Conservation (phyloP, 2,888 invertebrate genomes). For the Nephrotoma flavescens region DNA sequence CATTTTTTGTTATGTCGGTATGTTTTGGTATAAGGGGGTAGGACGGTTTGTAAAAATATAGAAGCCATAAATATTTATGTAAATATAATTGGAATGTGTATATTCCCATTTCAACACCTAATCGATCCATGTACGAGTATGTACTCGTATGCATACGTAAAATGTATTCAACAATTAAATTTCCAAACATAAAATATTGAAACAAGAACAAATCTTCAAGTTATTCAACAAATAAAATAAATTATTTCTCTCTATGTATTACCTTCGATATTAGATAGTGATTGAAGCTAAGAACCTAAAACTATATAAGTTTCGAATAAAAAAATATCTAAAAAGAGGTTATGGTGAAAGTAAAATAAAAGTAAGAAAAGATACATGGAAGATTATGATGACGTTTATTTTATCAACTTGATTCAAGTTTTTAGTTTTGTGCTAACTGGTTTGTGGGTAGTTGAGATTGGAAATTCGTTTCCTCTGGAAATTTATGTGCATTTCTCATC, state of each 20-base stretch:
- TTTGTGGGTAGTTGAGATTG: neutral
- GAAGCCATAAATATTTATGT: too few relatives aligned
- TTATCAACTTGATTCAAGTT: neutral
- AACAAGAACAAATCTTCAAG: neutral
- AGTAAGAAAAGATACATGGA: neutral
- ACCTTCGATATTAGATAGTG: neutral
- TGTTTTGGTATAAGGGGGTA: too few relatives aligned
- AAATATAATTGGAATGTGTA: too few relatives aligned
- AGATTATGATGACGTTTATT: neutral
- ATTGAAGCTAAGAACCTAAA: neutral
- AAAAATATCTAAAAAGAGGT: neutral
- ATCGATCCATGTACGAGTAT: neutral
- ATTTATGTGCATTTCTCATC: too few relatives aligned
- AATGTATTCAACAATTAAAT: neutral
- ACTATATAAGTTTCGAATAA: neutral
- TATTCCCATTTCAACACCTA: neutral
- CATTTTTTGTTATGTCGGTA: too few relatives aligned
- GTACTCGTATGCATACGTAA: neutral
- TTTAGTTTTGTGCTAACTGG: neutral
- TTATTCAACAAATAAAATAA: neutral
- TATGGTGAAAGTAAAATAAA: neutral
- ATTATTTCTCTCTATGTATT: too few relatives aligned
- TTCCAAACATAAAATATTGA: neutral
- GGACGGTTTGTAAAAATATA: too few relatives aligned
- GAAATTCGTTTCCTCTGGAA: neutral